These are phyloP conservation scores for Drosophila pruinosa DNA, from an alignment of 1,140 invertebrate species.

Conservation along the genomic window DNA sequence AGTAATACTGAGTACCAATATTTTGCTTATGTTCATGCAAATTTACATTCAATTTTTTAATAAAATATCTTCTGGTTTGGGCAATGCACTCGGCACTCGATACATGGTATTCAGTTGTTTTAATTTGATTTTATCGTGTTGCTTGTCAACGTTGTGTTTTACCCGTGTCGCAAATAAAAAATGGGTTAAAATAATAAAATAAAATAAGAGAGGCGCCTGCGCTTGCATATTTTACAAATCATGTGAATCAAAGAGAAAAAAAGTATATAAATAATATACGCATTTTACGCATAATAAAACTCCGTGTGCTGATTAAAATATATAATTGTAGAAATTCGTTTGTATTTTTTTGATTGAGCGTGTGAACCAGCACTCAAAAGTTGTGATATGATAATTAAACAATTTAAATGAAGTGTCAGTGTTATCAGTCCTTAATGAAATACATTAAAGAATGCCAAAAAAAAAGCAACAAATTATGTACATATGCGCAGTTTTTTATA, in stretches of 20 bases:
- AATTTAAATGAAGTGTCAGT: constrained; percentile 19
- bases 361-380: constrained; percentile 53
- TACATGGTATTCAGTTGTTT: neutral
- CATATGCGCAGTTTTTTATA: neutral
- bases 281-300: neutral
- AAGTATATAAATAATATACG: neutral
- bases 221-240: constrained; percentile 20
- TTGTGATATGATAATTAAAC: constrained; percentile 30
- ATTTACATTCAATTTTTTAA: neutral
- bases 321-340: neutral
- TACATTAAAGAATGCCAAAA: neutral
- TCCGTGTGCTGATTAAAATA: constrained; percentile 5
- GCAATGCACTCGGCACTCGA: neutral
- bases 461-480: constrained; percentile 11
- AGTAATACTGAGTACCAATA: neutral
- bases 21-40: neutral
- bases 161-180: neutral
- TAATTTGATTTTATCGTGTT: neutral
- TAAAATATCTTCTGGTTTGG: constrained; percentile 1
- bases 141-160: constrained; percentile 5
- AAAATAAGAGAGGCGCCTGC: constrained; percentile 5
- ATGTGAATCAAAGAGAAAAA: neutral
- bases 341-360: constrained; percentile 16
- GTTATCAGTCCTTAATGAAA: neutral
- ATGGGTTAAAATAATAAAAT: neutral